These are phyloP conservation scores for Clunio marinus DNA, from an alignment of 2,888 invertebrate genomes.

Conservation along the genomic window DNA sequence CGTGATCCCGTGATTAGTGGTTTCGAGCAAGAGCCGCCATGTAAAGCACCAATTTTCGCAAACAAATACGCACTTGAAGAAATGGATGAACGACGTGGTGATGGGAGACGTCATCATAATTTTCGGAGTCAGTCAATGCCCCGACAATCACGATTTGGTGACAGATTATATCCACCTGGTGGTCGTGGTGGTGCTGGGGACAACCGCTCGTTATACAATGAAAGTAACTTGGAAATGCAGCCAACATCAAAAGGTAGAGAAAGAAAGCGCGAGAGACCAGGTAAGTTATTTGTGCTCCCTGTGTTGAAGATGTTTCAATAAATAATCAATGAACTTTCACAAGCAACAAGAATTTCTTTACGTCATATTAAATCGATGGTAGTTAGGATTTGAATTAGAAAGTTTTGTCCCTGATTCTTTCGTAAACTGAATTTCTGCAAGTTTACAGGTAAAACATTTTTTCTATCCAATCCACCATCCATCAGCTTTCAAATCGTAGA, in stretches of 20 bases:
- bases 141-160: slow-evolving; percentile 45
- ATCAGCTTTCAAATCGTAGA: too few relatives aligned
- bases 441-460: too few relatives aligned
- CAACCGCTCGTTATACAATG: slow-evolving; percentile 41
- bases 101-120: slow-evolving; percentile 13
- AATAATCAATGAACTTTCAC: too few relatives aligned
- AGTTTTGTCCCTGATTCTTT: too few relatives aligned
- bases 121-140: slow-evolving; percentile 42
- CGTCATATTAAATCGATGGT: too few relatives aligned
- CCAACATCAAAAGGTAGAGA: slow-evolving; percentile 42
- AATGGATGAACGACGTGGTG: slow-evolving; percentile 40
- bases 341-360: too few relatives aligned
- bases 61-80: slow-evolving; percentile 66
- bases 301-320: slow-evolving; percentile 11
- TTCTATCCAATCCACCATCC: too few relatives aligned
- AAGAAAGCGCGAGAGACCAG: slow-evolving; percentile 42
- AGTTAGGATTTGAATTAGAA: too few relatives aligned
- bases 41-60: slow-evolving; percentile 61
- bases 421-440: too few relatives aligned
- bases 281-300: slow-evolving; percentile 40
- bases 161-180: slow-evolving; percentile 48
- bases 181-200: slow-evolving; percentile 37
- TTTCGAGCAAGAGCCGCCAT: slow-evolving; percentile 48
- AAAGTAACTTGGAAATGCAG: slow-evolving; percentile 45
- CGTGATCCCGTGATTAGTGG: slow-evolving; percentile 44